Evolutionary conservation across 2,888 invertebrate genomes (phyloP).

Genomic region (Azorinus chamasolen): DNA sequence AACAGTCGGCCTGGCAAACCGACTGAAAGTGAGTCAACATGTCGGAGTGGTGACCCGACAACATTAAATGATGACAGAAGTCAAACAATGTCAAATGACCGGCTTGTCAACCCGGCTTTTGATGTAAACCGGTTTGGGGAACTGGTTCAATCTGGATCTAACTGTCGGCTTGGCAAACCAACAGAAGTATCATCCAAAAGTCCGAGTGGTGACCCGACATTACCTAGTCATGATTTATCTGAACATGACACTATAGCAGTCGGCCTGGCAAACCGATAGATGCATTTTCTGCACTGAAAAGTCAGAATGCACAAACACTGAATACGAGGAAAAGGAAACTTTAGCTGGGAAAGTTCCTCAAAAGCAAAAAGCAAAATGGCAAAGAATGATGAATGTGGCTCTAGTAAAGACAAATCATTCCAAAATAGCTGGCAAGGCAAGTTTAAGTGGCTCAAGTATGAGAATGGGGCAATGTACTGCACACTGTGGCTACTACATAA

Average conservation of each 20-base stretch:
- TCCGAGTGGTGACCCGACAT: background rate
- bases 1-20: too few species aligned
- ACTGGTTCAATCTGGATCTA: slow-evolving; percentile 1
- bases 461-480: slow-evolving; percentile 33
- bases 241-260: background rate
- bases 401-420: slow-evolving; percentile 4
- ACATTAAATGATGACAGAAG: too few species aligned
- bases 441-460: slow-evolving; percentile 36
- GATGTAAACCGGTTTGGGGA: background rate
- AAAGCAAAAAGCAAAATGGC: slow-evolving; percentile 2
- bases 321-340: slow-evolving; percentile 7
- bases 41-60: too few species aligned
- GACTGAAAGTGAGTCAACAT: too few species aligned
- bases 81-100: slow-evolving; percentile 1
- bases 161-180: too few species aligned
- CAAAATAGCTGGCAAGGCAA: slow-evolving; percentile 11
- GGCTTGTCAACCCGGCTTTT: slow-evolving; percentile 16
- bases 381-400: slow-evolving; percentile 8
- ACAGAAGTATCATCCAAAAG: too few species aligned
- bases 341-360: slow-evolving; percentile 8
- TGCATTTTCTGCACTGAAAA: slow-evolving; percentile 2
- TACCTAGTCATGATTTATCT: background rate
- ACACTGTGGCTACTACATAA: slow-evolving; percentile 21
- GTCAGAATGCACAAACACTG: background rate
- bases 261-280: slow-evolving; percentile 9